Percentiles rank a stretch among this genome's conserved stretches.
Conservation (phyloP, 2,113 vertebrate species). For the Neomonachus schauinslandi region DNA sequence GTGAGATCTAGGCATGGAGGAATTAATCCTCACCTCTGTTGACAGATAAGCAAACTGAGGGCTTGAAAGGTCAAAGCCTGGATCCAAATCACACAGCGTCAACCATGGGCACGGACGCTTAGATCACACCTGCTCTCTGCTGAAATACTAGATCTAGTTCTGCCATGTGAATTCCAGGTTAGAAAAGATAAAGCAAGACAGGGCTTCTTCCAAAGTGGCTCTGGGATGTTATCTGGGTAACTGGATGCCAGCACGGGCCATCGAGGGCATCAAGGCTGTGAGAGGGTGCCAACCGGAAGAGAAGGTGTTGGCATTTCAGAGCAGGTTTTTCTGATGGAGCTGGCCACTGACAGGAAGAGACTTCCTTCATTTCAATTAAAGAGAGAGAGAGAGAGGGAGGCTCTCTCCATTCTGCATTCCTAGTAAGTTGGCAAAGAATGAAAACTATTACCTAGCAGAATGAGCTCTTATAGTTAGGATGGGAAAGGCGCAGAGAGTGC, state of each 20-base stretch:
- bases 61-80: neutral
- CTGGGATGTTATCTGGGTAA: neutral
- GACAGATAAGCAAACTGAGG: conserved; percentile 8
- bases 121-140: neutral
- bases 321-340: neutral
- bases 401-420: neutral
- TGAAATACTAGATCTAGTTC: neutral
- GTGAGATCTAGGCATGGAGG: neutral
- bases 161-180: neutral
- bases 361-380: neutral
- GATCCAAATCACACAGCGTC: neutral
- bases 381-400: neutral
- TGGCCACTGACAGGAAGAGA: neutral
- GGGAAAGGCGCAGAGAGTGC: neutral
- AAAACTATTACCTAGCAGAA: neutral
- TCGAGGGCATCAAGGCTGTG: neutral
- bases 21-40: neutral
- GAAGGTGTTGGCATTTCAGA: neutral
- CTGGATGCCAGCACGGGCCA: neutral
- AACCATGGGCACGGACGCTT: neutral
- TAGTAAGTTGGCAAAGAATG: neutral
- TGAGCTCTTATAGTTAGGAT: neutral
- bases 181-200: neutral
- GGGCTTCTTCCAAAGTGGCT: neutral
- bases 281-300: neutral